phyloP scores from a whole-genome alignment of 1,140 invertebrate species.

The Lucilia sericata region DNA sequence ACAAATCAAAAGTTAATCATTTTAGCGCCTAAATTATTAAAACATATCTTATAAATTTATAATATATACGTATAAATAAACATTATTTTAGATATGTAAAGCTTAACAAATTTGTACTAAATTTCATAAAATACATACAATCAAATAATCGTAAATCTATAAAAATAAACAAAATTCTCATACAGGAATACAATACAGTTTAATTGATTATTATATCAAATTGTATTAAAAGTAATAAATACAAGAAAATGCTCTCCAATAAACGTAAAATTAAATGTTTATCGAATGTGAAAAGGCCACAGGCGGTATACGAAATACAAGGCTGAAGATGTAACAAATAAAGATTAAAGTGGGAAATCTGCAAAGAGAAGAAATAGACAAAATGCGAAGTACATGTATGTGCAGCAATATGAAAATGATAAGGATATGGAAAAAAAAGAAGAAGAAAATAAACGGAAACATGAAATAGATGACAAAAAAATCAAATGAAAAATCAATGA shows the following conservation, averaged over 20 bases:
- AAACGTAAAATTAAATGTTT: conserved; percentile 34
- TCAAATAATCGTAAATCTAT: background rate
- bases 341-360: conserved; percentile 30
- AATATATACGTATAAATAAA: too few relatives aligned
- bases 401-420: background rate
- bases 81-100: too few relatives aligned
- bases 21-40: too few relatives aligned
- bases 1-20: too few relatives aligned
- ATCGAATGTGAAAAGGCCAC: conserved; percentile 37
- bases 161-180: background rate
- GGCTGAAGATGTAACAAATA: conserved; percentile 34
- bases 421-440: background rate
- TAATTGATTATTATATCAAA: conserved; percentile 42
- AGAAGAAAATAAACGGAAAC: background rate
- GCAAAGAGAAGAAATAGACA: background rate
- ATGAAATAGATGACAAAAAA: background rate
- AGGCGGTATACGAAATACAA: background rate
- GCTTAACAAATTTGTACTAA: too few relatives aligned
- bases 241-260: conserved; percentile 13
- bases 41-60: too few relatives aligned
- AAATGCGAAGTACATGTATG: background rate
- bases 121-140: background rate
- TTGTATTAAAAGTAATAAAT: conserved; percentile 44
- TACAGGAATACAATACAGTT: background rate
- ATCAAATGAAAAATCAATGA: conserved; percentile 27